phyloP scores from a whole-genome alignment of 2,797 vertebrate genomes.

The Myotis myotis region DNA sequence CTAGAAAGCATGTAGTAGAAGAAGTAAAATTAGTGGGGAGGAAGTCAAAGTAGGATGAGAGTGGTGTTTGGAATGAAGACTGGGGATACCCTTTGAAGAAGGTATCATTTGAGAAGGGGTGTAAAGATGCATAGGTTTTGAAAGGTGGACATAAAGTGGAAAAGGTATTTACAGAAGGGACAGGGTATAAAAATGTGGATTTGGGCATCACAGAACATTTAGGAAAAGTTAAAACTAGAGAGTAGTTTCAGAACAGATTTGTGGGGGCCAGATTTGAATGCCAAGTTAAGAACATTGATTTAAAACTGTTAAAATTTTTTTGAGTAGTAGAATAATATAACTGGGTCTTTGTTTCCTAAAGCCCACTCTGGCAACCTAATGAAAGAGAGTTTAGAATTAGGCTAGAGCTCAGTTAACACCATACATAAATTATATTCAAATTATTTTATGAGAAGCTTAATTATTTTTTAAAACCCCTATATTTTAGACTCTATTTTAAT shows the following conservation, averaged over 20 bases:
- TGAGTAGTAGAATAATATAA: not conserved
- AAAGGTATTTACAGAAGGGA: not conserved
- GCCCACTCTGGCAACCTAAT: not conserved
- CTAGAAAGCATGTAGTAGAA: not conserved
- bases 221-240: not conserved
- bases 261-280: not conserved
- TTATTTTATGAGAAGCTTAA: not conserved
- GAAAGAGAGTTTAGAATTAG: slow-evolving; percentile 20
- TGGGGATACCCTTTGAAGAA: not conserved
- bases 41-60: not conserved
- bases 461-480: not conserved
- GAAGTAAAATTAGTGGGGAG: not conserved
- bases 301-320: not conserved
- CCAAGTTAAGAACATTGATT: not conserved
- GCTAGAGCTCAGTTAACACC: not conserved
- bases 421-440: not conserved
- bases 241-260: not conserved
- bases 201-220: not conserved
- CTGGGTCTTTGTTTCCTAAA: slow-evolving; percentile 32
- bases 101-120: not conserved
- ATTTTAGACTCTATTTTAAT: slow-evolving; percentile 43
- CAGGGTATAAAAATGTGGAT: not conserved
- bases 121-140: not conserved
- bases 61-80: not conserved
- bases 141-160: not conserved